A percentile compares a stretch with the other conserved stretches of the same genome.
Evolutionary conservation across 2,888 invertebrate genomes (phyloP).

Genomic region (Pseudococcus viburni): DNA sequence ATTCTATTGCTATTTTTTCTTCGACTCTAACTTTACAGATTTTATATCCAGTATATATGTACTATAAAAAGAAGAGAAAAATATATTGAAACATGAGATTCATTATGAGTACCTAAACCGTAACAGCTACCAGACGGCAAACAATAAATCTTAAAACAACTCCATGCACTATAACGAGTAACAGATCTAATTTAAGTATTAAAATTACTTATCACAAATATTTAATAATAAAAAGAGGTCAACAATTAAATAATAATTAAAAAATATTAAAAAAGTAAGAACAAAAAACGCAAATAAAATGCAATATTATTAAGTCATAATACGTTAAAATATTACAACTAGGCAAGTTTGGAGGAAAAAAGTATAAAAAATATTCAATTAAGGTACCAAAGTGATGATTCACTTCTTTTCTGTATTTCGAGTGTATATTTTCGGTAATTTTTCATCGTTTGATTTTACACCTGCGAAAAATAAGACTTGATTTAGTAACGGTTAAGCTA

Average conservation of each 20-base stretch:
- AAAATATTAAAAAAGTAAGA: constrained; percentile 30
- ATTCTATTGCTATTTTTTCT: too few relatives aligned
- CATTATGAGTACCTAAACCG: not conserved
- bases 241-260: constrained; percentile 51
- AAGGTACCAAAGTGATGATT: not conserved
- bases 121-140: not conserved
- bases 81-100: constrained; percentile 32
- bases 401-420: not conserved
- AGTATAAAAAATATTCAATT: constrained; percentile 44
- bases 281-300: constrained; percentile 39
- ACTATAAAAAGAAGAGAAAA: not conserved
- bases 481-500: not conserved
- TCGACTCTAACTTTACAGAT: not conserved
- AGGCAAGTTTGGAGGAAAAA: not conserved
- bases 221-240: constrained; percentile 28
- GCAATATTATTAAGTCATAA: constrained; percentile 27
- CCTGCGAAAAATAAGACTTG: not conserved
- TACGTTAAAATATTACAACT: constrained; percentile 5
- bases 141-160: constrained; percentile 14
- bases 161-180: constrained; percentile 9
- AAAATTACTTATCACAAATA: constrained; percentile 35
- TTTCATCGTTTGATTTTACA: constrained; percentile 34
- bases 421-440: constrained; percentile 20
- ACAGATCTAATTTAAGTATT: constrained; percentile 8
- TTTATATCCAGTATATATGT: too few relatives aligned